Evolutionary conservation across 2,797 vertebrate species (phyloP).

Genomic region (Xiphorhynchus erythropygius): DNA sequence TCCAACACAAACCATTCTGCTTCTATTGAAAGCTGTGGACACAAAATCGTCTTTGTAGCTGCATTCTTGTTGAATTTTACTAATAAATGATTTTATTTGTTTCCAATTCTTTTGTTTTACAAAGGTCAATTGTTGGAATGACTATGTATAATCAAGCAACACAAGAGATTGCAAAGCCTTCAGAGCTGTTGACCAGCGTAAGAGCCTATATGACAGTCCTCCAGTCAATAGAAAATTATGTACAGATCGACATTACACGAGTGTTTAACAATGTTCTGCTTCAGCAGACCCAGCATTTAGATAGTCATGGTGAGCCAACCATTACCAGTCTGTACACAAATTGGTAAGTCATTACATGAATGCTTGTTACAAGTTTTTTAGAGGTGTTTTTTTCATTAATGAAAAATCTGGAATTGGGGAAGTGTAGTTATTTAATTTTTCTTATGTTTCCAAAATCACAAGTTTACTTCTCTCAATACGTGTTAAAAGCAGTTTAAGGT

Average conservation of each 20-base stretch:
- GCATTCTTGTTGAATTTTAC: neutral
- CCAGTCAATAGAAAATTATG: conserved; percentile 98
- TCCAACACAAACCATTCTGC: neutral
- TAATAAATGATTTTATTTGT: neutral
- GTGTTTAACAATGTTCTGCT: conserved; percentile 99
- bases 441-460: neutral
- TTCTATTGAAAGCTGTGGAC: neutral
- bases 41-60: neutral
- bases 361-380: neutral
- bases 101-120: neutral
- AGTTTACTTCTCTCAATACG: neutral
- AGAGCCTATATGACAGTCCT: conserved; percentile 98
- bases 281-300: conserved; percentile 98
- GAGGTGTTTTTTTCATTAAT: neutral
- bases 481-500: neutral
- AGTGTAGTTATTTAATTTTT: neutral
- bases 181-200: conserved; percentile 95
- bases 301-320: conserved; percentile 98
- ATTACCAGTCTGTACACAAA: conserved; percentile 99
- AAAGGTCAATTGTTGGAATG: conserved; percentile 93
- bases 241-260: conserved; percentile 98
- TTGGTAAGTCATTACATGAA: conserved; percentile 81
- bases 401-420: neutral
- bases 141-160: conserved; percentile 99
- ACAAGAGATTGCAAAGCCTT: conserved; percentile 98